Percentiles rank a stretch among this genome's conserved stretches.
These are phyloP conservation scores for Pavo muticus DNA, from an alignment of 2,113 vertebrate genomes.

Conservation along the genomic window DNA sequence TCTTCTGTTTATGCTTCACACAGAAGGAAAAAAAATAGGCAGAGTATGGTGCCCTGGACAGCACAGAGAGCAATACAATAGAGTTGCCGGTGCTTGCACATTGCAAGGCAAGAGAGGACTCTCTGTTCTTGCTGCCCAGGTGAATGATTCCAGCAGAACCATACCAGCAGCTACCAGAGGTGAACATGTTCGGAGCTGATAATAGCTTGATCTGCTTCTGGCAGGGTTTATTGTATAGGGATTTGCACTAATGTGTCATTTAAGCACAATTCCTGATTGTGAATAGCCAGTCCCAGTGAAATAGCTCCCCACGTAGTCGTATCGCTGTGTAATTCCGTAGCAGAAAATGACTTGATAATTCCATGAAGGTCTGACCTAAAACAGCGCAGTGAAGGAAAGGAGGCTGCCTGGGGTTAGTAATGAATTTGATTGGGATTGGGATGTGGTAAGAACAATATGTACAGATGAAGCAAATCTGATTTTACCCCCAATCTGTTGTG, in stretches of 20 bases:
- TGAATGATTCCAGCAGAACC: background rate
- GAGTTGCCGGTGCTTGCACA: background rate
- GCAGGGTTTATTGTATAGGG: background rate
- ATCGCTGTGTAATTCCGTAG: background rate
- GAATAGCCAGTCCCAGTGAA: background rate
- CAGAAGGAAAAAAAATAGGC: background rate
- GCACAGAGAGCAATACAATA: background rate
- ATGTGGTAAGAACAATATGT: background rate
- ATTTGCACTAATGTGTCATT: background rate
- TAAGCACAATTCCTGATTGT: background rate
- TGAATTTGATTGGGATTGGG: background rate
- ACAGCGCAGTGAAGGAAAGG: background rate
- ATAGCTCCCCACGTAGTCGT: fast-evolving
- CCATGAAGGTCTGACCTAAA: background rate
- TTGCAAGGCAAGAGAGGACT: background rate
- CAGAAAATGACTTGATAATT: background rate
- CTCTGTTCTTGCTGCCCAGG: background rate
- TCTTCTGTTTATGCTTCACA: background rate
- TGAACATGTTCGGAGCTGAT: background rate
- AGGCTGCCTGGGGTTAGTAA: background rate
- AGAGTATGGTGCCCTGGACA: background rate
- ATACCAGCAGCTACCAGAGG: background rate
- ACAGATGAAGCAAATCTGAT: background rate
- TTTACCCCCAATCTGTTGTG: background rate
- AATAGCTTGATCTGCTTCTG: background rate